Conservation (phyloP, 2,888 invertebrate genomes). For the Plebejus argus region DNA sequence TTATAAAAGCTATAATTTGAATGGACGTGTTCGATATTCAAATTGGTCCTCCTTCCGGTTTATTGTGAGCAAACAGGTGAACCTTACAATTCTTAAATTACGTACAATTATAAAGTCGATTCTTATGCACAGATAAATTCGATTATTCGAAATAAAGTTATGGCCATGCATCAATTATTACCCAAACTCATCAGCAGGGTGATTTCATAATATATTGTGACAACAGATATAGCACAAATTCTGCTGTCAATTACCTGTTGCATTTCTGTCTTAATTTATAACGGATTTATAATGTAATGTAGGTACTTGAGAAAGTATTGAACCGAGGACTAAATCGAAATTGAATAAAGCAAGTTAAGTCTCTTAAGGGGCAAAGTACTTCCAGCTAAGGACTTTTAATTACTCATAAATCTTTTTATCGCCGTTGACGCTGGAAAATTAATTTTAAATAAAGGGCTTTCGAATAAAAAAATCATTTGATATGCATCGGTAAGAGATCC, state of each 20-base stretch:
- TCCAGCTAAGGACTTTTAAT: conserved; percentile 1
- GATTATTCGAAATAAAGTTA: not conserved
- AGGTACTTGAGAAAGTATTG: no score
- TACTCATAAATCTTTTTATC: conserved; percentile 25
- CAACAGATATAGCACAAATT: no score
- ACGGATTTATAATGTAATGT: no score
- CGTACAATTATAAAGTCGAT: not conserved
- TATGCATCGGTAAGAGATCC: conserved; percentile 23
- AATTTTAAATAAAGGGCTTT: conserved; percentile 20
- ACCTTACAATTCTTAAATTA: not conserved
- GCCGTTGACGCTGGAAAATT: conserved; percentile 3
- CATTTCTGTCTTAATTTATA: no score
- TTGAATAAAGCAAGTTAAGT: not conserved
- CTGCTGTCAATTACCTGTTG: no score
- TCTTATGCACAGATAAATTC: not conserved
- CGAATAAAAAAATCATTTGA: conserved; percentile 14
- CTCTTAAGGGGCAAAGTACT: not conserved
- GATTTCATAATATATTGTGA: no score
- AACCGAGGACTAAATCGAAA: not conserved
- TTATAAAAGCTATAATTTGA: not conserved
- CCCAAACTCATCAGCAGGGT: no score
- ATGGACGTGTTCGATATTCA: conserved; percentile 10
- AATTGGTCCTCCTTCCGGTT: conserved; percentile 9
- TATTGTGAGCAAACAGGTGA: conserved; percentile 9
- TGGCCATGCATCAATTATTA: no score